Evolutionary conservation across 2,113 vertebrate genomes (phyloP), one percentile per base, ranked within the genome.

Genomic region (Perca flavescens): DNA sequence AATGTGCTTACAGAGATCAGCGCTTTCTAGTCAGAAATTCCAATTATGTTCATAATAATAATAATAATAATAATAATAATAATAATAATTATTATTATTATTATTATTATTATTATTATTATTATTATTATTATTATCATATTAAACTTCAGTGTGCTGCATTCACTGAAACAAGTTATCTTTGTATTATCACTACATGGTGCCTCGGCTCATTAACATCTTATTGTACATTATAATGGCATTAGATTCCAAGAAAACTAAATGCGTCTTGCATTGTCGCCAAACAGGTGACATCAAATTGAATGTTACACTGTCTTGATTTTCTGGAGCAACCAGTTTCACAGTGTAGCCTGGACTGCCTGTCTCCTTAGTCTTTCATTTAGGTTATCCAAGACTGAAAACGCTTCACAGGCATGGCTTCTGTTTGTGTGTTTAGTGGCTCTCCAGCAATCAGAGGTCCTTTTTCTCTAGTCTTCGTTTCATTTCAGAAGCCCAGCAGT

Each of bases 311-410:
- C 60, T 76, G 46, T 25, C 65, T 53, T 57, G 74, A 82, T 84
- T 80, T 86, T 79, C 62, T 28, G 43, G 53, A 65, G 77, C 82
- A 82, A 74, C 79, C 82, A 89, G 82, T 93, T 93, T 89, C 84
- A 85, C 83, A 88, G 80, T 65, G 74, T 73, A 68, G 64, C 50
- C 62, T 34, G 73, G 53, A 63, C 76, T 53, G 47, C 28, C 72
- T 56, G 36, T 74, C 53, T 67, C 56, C 78, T 49, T 22, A 63
- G 17, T 76, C 79, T 56, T 52, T 88, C 83, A 82, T 76, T 73
- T 82, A 87, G 80, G 83, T 77, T 81, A 82, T 71, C 57, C 46
- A 84, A 78, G 36, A 68, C 61, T 17, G 74, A 71, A 71, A 74
- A 34, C 4, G 15, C 50, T 66, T 80, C 65, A 80, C 54, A 54